Evolutionary conservation across 2,888 invertebrate genomes (phyloP), one percentile per base, ranked within the genome.

Genomic region (Lapara coniferarum): DNA sequence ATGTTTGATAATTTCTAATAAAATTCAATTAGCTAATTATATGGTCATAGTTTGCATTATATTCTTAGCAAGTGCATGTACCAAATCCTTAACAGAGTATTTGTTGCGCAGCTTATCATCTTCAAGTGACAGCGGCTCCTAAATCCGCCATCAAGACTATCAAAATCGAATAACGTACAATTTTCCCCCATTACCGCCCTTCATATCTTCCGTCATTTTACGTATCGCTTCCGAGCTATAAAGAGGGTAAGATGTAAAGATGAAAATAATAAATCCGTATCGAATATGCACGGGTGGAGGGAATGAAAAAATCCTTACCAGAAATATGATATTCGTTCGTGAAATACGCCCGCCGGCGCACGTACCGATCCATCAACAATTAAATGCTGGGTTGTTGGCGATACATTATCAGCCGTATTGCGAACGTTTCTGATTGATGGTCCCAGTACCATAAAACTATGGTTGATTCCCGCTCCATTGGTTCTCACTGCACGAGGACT

Each of bases 151-250:
- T 89, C 88, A 86, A 89, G 90, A 90, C 91, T 90, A 92, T 92
- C 92, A 92, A 92, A 93, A 92, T 92, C 91, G 89, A 93, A 93
- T 93, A 91, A 93, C 89, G 90, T 84, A 89, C 91, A 92, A 93
- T 93, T 92, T 93, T 90, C 91, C 88, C 87, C 92, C 86, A 92
- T 92, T 92, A 93, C 91, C 91, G 90, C 90, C 90, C 90, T 89
- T 90, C 91, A 88, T 87, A 89, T 89, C 91, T 92, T 90, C 91
- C 91, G 91, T 91, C 92, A 89, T 92, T 93, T 92, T 86, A 92
- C 92, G 93, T 93, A 91, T 93, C 92, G 90, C 87, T 92, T 92
- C 92, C 92, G 88, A 89, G 82, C 85, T 85, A 80, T 83, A 88
- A 89, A 84, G 89, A 91, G 92, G 92, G 91, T 90, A 90, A 88